phyloP scores from a whole-genome alignment of 2,113 vertebrate species.

The Turdus rufiventris region DNA sequence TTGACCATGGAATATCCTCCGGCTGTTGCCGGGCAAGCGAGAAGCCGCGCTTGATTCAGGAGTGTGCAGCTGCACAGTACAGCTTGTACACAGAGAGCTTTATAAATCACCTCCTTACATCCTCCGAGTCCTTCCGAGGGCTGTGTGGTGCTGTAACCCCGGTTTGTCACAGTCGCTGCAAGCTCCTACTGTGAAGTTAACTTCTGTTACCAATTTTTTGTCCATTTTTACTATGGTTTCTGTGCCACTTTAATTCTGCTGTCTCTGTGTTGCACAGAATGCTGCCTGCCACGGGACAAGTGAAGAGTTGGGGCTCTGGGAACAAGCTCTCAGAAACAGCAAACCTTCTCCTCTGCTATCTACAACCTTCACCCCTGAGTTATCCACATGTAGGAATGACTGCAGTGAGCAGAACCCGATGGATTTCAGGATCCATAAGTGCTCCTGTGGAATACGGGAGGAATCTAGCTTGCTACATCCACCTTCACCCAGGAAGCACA shows the following conservation, averaged over 20 bases:
- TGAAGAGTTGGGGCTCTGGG: not conserved
- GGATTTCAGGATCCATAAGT: not conserved
- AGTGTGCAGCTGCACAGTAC: rapidly evolving
- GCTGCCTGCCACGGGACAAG: not conserved
- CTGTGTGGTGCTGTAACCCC: not conserved
- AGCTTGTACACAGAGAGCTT: no score
- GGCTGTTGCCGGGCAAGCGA: not conserved
- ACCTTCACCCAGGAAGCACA: rapidly evolving
- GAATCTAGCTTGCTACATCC: not conserved
- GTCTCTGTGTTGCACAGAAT: not conserved
- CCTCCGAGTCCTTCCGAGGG: not conserved
- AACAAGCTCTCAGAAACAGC: not conserved
- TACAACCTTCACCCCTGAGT: not conserved
- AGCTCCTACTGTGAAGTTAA: not conserved
- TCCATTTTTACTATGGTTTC: not conserved
- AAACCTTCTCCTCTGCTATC: not conserved
- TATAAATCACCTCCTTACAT: not conserved
- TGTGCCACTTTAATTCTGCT: not conserved
- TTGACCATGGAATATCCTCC: not conserved
- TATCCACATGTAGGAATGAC: not conserved
- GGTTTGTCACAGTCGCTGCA: not conserved
- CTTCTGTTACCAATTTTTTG: not conserved
- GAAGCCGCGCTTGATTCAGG: not conserved
- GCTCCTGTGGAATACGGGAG: not conserved
- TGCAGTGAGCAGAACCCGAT: not conserved